phyloP scores from a whole-genome alignment of 2,888 invertebrate species.

The Theristus sp. region DNA sequence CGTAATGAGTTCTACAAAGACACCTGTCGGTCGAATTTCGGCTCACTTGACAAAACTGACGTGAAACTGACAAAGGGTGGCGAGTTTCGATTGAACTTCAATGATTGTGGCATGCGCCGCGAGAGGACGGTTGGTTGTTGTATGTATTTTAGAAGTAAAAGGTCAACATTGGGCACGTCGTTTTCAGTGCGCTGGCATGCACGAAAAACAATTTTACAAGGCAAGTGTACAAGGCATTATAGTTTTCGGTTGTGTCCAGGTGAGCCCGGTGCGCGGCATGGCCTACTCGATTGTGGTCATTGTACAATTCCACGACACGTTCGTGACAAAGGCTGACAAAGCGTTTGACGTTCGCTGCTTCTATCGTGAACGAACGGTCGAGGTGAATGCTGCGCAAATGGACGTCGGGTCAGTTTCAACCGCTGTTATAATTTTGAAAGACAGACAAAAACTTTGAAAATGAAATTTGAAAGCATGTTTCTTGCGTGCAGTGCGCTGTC shows the following conservation, averaged over 20 bases:
- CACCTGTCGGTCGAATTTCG: constrained; percentile 6
- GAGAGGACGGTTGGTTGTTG: constrained; percentile 5
- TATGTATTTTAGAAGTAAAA: too few relatives aligned
- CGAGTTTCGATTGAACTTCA: constrained; percentile 4
- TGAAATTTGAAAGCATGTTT: not conserved
- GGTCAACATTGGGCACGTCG: too few relatives aligned
- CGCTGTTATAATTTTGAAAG: too few relatives aligned
- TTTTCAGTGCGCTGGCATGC: too few relatives aligned
- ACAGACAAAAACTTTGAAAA: too few relatives aligned
- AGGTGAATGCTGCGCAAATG: not conserved
- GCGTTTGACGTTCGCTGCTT: constrained; percentile 8
- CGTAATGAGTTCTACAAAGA: constrained; percentile 6
- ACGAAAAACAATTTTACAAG: too few relatives aligned
- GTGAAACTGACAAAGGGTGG: constrained; percentile 1
- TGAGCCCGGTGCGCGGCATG: constrained; percentile 8
- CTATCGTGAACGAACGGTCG: constrained; percentile 5
- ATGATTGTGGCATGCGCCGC: constrained; percentile 9
- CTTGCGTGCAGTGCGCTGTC: constrained; percentile 7
- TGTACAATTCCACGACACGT: constrained; percentile 8
- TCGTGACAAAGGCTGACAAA: constrained; percentile 6
- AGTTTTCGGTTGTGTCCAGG: too few relatives aligned
- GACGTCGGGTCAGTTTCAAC: constrained; percentile 4
- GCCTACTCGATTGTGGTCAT: constrained; percentile 6
- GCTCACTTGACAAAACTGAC: not conserved
- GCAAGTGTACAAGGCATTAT: too few relatives aligned